Base-by-base conservation (phyloP, 2,888 invertebrate species). In the Synanthedon vespiformis region DNA sequence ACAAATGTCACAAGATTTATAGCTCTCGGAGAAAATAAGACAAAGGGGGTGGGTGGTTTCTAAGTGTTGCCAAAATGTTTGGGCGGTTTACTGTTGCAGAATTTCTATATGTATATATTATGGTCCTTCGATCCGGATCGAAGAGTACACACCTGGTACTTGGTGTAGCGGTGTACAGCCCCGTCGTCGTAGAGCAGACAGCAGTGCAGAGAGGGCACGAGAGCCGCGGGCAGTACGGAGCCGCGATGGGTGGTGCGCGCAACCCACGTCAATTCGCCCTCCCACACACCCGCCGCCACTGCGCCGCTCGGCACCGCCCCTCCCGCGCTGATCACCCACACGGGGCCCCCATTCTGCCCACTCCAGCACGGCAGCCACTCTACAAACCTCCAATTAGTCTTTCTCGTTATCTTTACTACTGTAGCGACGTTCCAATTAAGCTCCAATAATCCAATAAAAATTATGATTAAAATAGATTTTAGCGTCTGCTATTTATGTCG, bases 251-350 rank as follows among this genome's bases (percentile, higher is more conserved):
- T 77, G 14, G 82, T 77, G 40, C 84, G 69, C 2, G 83, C 84
- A 3, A 86, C 70, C 81, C 82, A 86, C 4, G 70, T 71, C 54
- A 73, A 63, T 57, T 83, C 83, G 2, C 70, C 72, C 52, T 74
- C 73, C 54, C 59, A 69, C 4, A 72, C 55, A 16, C 83, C 85
- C 13, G 80, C 85, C 1, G 77, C 69, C 14, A 83, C 82, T 1
- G 85, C 85, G 3, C 83, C 84, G 59, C 81, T 78, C 4, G 85
- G 86, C 57, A 85, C 85, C 1, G 81, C 82, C 14, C 86, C 86
- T 61, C 77, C 77, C 27, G 83, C 80, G 56, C 82, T 77, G 58
- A 81, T 73, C 57, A 86, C 82, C 85, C 85, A 86, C 61, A 85
- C 80, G 0, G 82, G 80, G 0, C 79, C 80, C 1, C 70, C 56